A percentile compares a stretch with the other conserved stretches of the same genome.
These are phyloP conservation scores for Rhinogobio ventralis DNA, from an alignment of 2,797 vertebrate species.

Conservation along the genomic window DNA sequence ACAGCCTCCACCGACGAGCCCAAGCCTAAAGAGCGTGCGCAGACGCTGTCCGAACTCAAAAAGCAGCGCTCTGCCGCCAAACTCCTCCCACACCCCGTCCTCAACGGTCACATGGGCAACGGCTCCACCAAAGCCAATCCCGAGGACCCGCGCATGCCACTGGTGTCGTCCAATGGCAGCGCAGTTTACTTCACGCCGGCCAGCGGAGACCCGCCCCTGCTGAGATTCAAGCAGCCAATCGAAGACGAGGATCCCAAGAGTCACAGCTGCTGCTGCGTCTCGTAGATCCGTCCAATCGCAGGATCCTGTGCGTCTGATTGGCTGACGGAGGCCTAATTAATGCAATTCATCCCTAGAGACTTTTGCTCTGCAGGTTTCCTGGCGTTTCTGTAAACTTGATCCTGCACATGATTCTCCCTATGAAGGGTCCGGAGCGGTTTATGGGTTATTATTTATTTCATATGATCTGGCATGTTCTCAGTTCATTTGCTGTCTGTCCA, in stretches of 20 bases:
- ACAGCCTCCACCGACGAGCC: conserved; percentile 69
- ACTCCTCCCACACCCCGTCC: conserved; percentile 86
- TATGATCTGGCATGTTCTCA: neutral
- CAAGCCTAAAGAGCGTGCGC: conserved; percentile 83
- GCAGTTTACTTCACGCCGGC: conserved; percentile 92
- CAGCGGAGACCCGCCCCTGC: conserved; percentile 93
- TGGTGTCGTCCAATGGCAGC: conserved; percentile 91
- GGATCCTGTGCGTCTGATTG: neutral
- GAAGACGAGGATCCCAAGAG: conserved; percentile 90
- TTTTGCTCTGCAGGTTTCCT: too few relatives aligned
- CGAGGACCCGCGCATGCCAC: conserved; percentile 88
- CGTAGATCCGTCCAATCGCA: conserved; percentile 73
- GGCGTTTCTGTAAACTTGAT: neutral
- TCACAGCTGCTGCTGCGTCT: conserved; percentile 91
- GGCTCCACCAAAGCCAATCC: conserved; percentile 78
- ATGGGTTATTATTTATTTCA: neutral
- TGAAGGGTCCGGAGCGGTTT: neutral
- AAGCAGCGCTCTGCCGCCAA: conserved; percentile 92
- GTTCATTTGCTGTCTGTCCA: neutral
- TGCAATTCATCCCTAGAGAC: too few relatives aligned
- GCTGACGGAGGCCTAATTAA: too few relatives aligned
- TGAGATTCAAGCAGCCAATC: conserved; percentile 93
- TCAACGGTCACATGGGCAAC: conserved; percentile 88
- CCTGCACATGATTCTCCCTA: neutral
- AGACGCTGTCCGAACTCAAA: conserved; percentile 95